Percentiles rank a stretch among this genome's conserved stretches.
Evolutionary conservation across 1,140 invertebrate species (phyloP).

Genomic region (Ephestia elutella): DNA sequence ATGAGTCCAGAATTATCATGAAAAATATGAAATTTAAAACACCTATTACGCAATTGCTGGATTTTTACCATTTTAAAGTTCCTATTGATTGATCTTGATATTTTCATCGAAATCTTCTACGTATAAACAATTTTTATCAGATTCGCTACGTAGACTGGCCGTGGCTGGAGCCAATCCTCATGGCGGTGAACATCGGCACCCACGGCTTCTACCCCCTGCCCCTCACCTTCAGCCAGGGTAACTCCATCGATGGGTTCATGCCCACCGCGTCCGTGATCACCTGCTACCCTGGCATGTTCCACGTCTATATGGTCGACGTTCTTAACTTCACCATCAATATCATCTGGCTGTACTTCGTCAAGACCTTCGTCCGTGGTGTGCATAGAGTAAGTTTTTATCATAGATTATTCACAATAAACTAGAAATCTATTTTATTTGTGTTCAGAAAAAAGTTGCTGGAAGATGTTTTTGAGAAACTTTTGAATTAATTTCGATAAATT

Average conservation of each 20-base stretch:
- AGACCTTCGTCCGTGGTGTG: conserved; percentile 36
- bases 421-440: too few species aligned
- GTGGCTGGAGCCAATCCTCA: conserved; percentile 38
- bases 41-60: too few species aligned
- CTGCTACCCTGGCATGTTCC: conserved; percentile 51
- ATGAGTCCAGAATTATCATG: too few species aligned
- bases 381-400: conserved; percentile 35
- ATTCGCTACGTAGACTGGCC: conserved; percentile 31
- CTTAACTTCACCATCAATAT: conserved; percentile 47
- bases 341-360: conserved; percentile 49
- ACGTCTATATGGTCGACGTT: conserved; percentile 40
- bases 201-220: conserved; percentile 56
- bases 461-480: too few species aligned
- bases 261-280: conserved; percentile 19
- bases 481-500: too few species aligned
- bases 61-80: too few species aligned
- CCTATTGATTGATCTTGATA: too few species aligned
- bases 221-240: conserved; percentile 30
- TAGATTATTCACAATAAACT: too few species aligned
- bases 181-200: conserved; percentile 46
- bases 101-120: too few species aligned
- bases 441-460: too few species aligned
- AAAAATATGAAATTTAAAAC: too few species aligned
- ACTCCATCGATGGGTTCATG: conserved; percentile 26
- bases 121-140: conserved; percentile 20